Percentiles rank a stretch among this genome's conserved stretches.
These are phyloP conservation scores for Nasonovia ribisnigri DNA, from an alignment of 2,888 invertebrate genomes.

Conservation along the genomic window DNA sequence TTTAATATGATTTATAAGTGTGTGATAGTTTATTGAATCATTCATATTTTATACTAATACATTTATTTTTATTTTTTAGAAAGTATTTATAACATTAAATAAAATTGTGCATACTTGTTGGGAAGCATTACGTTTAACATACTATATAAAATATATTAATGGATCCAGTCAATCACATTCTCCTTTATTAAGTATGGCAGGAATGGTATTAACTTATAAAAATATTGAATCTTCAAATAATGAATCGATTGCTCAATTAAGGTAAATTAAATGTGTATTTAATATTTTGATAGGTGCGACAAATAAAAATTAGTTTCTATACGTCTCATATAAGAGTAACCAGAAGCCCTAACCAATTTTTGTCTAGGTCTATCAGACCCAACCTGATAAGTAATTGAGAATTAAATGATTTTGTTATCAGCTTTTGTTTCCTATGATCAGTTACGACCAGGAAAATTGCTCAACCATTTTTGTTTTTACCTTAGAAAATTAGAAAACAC, in stretches of 20 bases:
- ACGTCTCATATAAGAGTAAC: not conserved
- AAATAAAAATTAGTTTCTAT: not conserved
- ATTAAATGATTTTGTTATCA: not conserved
- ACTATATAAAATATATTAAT: constrained; percentile 77
- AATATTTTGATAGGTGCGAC: not conserved
- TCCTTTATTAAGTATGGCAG: constrained; percentile 73
- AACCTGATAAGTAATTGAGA: not conserved
- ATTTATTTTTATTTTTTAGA: constrained; percentile 33
- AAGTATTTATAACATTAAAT: constrained; percentile 59
- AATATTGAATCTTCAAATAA: constrained; percentile 67
- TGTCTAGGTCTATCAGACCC: not conserved
- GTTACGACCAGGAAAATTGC: not conserved
- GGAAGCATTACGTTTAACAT: constrained; percentile 72
- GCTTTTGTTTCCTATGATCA: not conserved
- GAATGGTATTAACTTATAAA: constrained; percentile 76
- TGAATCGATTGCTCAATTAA: constrained; percentile 27
- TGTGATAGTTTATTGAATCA: too few species aligned
- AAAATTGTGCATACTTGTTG: constrained; percentile 68
- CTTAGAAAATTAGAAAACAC: not conserved
- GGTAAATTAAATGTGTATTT: constrained; percentile 6
- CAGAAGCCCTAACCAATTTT: not conserved
- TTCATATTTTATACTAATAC: too few species aligned
- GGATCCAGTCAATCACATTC: constrained; percentile 73
- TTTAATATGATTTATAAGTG: too few species aligned
- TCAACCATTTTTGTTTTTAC: not conserved